phyloP scores from a whole-genome alignment of 2,113 vertebrate species.

The Tapirus terrestris region DNA sequence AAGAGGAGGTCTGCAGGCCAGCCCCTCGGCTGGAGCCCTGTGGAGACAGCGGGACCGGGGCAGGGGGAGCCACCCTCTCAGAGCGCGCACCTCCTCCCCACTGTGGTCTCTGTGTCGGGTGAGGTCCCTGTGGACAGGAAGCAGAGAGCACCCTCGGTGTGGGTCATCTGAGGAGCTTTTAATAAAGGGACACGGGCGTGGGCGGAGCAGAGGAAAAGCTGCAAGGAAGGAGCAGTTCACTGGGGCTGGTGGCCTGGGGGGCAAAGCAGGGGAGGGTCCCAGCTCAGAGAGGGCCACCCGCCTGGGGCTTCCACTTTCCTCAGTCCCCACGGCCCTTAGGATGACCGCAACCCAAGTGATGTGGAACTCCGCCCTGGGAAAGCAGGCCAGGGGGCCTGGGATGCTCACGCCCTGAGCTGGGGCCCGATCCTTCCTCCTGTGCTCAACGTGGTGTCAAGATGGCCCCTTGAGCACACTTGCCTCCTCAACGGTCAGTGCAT shows the following conservation, averaged over 20 bases:
- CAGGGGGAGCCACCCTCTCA: background rate
- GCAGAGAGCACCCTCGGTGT: accelerated
- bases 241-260: background rate
- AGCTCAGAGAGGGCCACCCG: background rate
- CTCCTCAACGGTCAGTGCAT: accelerated
- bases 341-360: accelerated
- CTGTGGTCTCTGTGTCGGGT: accelerated
- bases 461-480: accelerated
- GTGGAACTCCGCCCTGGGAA: background rate
- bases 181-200: background rate
- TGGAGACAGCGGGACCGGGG: background rate
- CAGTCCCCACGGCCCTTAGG: background rate
- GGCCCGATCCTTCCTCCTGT: background rate
- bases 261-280: background rate
- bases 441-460: accelerated
- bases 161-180: background rate
- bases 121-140: background rate
- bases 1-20: background rate
- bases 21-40: background rate
- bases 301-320: background rate
- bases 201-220: background rate
- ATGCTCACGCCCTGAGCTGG: accelerated
- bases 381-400: accelerated
- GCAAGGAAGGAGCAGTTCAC: background rate
- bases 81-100: background rate